Evolutionary conservation across 2,797 vertebrate genomes (phyloP), one percentile per base, ranked within the genome.

Genomic region (Glossophaga mutica): DNA sequence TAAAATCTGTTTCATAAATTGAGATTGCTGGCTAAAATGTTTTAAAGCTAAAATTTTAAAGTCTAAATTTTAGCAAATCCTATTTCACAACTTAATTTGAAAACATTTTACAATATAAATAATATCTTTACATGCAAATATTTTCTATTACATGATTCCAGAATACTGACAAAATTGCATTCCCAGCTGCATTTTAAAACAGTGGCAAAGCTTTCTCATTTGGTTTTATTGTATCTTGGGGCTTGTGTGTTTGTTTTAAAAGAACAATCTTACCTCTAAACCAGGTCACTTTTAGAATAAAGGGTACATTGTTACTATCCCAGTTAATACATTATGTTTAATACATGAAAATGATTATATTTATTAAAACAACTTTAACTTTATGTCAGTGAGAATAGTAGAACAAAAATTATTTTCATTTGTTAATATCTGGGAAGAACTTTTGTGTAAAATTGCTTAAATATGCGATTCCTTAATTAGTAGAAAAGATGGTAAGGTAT

Each of bases 11-110:
- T 89, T 67, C 46, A 76, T 84, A 91, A 67, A 39, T 92, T 90
- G 77, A 95, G 19, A 84, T 92, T 91, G 34, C 73, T 74, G 50
- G 18, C 50, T 84, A 85, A 87, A 91, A 81, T 68, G 11, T 85
- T 93, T 90, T 95, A 74, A 94, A 92, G 26, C 19, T 92, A 85
- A 94, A 91, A 73, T 94, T 87, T 95, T 65, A 73, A 87, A 78
- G 42, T 78, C 39, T 65, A 92, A 91, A 87, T 90, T 95, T 94
- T 93, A 93, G 71, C 29, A 91, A 57, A 85, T 84, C 12, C 9
- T 88, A 0, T 87, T 87, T 19, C 39, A 3, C 86, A 94, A 77
- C 71, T 89, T 87, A 91, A 87, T 91, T 93, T 83, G 82, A 97
- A 94, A 83, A 84, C 5, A 73, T 84, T 86, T 92, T 71, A 90